A percentile compares a stretch with the other conserved stretches of the same genome.
phyloP scores from a whole-genome alignment of 2,797 vertebrate genomes.

The Anguilla megastoma region DNA sequence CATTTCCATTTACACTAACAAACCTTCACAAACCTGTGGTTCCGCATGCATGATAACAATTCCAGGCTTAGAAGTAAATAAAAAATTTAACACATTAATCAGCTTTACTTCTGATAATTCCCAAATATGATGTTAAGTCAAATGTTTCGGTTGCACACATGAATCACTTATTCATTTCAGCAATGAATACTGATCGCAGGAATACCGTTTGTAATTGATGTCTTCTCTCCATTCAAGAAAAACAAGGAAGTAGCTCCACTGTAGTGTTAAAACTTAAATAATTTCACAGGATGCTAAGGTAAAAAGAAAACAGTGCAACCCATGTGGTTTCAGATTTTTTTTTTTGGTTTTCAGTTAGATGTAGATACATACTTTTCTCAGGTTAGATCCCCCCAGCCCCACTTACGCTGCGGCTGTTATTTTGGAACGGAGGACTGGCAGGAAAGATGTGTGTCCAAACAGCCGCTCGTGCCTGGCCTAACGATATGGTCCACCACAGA shows the following conservation, averaged over 20 bases:
- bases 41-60: background rate
- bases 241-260: background rate
- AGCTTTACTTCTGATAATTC: background rate
- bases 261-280: background rate
- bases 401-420: background rate
- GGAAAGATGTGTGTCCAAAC: background rate
- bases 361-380: background rate
- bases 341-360: background rate
- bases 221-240: background rate
- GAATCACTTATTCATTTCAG: background rate
- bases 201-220: background rate
- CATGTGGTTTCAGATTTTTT: background rate
- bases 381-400: background rate
- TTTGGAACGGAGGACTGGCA: background rate
- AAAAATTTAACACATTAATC: background rate
- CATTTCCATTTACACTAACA: conserved; percentile 64
- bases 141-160: background rate
- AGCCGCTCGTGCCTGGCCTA: background rate
- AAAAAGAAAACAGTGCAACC: background rate
- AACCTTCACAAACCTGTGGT: conserved; percentile 66
- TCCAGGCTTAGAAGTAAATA: background rate
- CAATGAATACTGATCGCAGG: background rate
- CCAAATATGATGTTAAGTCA: background rate
- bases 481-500: conserved; percentile 1
- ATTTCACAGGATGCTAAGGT: background rate